These are phyloP conservation scores for Cirrhinus mrigala DNA, from an alignment of 2,797 vertebrate genomes.

Conservation along the genomic window DNA sequence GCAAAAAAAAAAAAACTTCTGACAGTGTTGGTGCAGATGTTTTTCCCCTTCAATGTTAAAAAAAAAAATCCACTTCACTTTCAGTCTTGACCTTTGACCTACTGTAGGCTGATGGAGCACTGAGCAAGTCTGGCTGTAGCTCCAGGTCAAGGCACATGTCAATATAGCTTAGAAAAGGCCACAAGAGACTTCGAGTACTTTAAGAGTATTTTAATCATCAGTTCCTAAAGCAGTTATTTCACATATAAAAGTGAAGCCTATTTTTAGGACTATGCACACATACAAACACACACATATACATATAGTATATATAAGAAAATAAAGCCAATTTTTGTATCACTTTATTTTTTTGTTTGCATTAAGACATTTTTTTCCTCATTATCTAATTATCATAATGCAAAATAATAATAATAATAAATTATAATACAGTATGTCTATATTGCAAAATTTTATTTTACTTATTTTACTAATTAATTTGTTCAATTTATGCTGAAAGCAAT, in stretches of 20 bases:
- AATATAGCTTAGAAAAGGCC: neutral
- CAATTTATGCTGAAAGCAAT: neutral
- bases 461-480: neutral
- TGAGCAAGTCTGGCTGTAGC: constrained; percentile 9
- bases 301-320: too few species aligned
- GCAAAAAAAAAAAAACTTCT: too few species aligned
- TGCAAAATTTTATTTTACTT: neutral
- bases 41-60: neutral
- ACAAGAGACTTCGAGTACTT: neutral
- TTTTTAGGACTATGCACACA: neutral
- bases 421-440: neutral
- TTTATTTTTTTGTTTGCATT: too few species aligned
- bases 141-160: neutral
- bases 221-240: neutral
- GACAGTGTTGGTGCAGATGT: neutral
- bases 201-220: neutral
- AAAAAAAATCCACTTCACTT: neutral
- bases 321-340: too few species aligned
- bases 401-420: neutral
- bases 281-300: too few species aligned
- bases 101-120: constrained; percentile 11
- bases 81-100: neutral
- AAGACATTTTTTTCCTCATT: neutral
- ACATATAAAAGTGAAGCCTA: neutral
- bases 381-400: neutral